Conservation (phyloP, 2,113 vertebrate genomes). For the Colossoma macropomum region DNA sequence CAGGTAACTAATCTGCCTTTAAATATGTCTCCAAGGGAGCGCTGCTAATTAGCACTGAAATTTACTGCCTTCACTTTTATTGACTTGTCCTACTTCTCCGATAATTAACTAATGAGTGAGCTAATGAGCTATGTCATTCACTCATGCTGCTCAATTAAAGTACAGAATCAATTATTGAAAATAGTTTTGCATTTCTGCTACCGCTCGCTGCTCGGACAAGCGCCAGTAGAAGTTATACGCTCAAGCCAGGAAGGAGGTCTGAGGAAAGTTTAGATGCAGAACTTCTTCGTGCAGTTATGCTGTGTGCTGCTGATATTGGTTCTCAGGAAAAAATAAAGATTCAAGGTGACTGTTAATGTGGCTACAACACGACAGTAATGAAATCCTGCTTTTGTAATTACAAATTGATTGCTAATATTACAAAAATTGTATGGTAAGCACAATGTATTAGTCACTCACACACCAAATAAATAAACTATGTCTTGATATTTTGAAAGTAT, state of each 20-base stretch:
- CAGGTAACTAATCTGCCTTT: slow-evolving; percentile 98
- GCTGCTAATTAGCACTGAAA: slow-evolving; percentile 99
- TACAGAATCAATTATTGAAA: slow-evolving; percentile 99
- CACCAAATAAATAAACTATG: background rate
- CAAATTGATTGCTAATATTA: slow-evolving; percentile 22
- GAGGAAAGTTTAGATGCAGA: slow-evolving; percentile 8
- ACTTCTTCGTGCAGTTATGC: background rate
- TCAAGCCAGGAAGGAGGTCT: slow-evolving; percentile 17
- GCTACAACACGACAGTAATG: background rate
- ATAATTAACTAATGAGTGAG: slow-evolving; percentile 99
- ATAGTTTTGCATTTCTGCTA: slow-evolving; percentile 88
- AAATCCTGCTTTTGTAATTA: background rate
- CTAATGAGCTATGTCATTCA: slow-evolving; percentile 99
- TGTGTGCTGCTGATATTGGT: background rate
- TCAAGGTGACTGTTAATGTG: slow-evolving; percentile 4
- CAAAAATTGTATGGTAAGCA: slow-evolving; percentile 25
- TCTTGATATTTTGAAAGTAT: background rate
- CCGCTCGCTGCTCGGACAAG: slow-evolving; percentile 35
- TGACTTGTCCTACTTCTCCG: slow-evolving; percentile 99
- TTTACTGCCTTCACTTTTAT: slow-evolving; percentile 99
- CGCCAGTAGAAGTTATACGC: background rate
- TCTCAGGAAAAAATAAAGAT: background rate
- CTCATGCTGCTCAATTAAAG: slow-evolving; percentile 99
- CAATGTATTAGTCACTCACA: background rate
- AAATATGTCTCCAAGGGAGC: slow-evolving; percentile 99